A percentile compares a stretch with the other conserved stretches of the same genome.
These are phyloP conservation scores for Alfaro cultratus DNA, from an alignment of 2,797 vertebrate genomes.

Conservation along the genomic window DNA sequence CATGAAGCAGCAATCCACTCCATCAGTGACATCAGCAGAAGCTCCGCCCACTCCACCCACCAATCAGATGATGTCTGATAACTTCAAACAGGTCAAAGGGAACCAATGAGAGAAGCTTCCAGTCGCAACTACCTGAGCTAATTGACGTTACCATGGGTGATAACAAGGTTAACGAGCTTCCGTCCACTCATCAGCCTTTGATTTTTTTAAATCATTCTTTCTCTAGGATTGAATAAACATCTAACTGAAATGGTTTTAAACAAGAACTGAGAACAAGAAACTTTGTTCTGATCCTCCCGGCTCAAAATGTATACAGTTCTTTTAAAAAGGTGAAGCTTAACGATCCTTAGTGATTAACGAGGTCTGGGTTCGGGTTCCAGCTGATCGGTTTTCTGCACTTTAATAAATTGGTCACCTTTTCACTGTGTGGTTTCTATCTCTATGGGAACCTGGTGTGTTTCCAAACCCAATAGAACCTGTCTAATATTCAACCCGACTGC, in stretches of 20 bases:
- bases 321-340: not conserved
- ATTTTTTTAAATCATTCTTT: not conserved
- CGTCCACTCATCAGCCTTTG: not conserved
- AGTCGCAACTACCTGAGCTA: not conserved
- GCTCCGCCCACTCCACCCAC: slow-evolving; percentile 1
- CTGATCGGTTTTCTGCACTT: not conserved
- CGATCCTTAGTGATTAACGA: not conserved
- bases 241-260: not conserved
- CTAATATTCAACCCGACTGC: not conserved
- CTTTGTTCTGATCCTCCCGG: not conserved
- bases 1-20: slow-evolving; percentile 1
- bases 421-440: not conserved
- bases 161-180: not conserved
- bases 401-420: not conserved
- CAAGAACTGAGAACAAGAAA: not conserved
- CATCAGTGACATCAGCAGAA: slow-evolving; percentile 7
- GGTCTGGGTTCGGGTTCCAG: not conserved
- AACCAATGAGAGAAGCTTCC: not conserved
- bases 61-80: not conserved
- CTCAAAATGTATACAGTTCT: not conserved
- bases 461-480: not conserved
- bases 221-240: not conserved
- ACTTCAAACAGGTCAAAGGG: not conserved
- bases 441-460: not conserved
- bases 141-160: not conserved